Evolutionary conservation across 2,113 vertebrate species (phyloP).

Genomic region (Heterocephalus glaber): DNA sequence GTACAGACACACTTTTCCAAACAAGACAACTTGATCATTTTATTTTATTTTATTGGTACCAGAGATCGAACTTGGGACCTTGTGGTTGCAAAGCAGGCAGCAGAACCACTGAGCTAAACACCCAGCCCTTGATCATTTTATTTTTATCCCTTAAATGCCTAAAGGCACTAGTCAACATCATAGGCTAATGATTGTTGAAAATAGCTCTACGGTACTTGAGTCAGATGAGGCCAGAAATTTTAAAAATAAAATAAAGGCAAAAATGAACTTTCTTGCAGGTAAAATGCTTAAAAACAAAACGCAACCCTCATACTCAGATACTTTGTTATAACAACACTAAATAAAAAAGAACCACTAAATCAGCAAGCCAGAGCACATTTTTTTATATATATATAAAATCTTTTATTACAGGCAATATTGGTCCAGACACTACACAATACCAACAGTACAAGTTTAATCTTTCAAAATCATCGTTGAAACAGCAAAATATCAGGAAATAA

Average conservation of each 20-base stretch:
- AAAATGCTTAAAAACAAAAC: not conserved
- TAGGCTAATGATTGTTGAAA: slow-evolving; percentile 23
- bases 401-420: slow-evolving; percentile 91
- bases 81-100: too few relatives aligned
- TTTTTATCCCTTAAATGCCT: slow-evolving; percentile 66
- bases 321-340: not conserved
- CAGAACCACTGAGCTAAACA: too few relatives aligned
- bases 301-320: not conserved
- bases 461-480: slow-evolving; percentile 87
- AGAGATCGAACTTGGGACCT: too few relatives aligned
- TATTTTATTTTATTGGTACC: too few relatives aligned
- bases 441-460: slow-evolving; percentile 88
- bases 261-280: slow-evolving; percentile 13
- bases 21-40: slow-evolving; percentile 60
- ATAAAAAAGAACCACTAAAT: too few relatives aligned
- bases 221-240: not conserved
- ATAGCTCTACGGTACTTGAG: slow-evolving; percentile 26
- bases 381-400: slow-evolving; percentile 88
- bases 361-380: not conserved
- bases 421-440: slow-evolving; percentile 88
- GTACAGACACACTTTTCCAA: slow-evolving; percentile 57
- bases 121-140: slow-evolving; percentile 57
- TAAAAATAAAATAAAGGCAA: not conserved
- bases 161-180: slow-evolving; percentile 40
- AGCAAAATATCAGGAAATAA: slow-evolving; percentile 88